A percentile compares a stretch with the other conserved stretches of the same genome.
Conservation (phyloP, 2,797 vertebrate genomes). For the Telmatherina bonti region DNA sequence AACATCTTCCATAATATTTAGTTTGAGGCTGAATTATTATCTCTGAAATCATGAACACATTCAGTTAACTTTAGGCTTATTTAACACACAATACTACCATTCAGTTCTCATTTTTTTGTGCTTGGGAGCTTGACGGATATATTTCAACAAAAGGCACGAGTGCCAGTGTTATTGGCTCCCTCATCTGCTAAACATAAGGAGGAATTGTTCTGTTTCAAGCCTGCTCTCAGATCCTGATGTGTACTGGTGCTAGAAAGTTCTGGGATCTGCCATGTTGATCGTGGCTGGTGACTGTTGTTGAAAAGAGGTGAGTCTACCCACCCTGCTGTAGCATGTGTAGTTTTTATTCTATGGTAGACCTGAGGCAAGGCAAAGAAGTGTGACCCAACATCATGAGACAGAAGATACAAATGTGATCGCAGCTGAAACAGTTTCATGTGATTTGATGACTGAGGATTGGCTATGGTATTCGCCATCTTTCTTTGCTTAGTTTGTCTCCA, state of each 20-base stretch:
- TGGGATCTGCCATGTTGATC: background rate
- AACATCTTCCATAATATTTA: background rate
- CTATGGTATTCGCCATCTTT: background rate
- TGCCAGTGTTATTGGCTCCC: no score
- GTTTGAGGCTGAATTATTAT: no score
- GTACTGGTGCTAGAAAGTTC: background rate
- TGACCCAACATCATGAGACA: background rate
- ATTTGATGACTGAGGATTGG: background rate
- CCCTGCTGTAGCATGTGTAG: background rate
- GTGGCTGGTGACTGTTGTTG: background rate
- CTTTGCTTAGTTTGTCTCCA: background rate
- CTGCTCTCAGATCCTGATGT: background rate
- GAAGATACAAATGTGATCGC: background rate
- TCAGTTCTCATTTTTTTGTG: no score
- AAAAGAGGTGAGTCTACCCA: background rate
- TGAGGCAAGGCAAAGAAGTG: background rate
- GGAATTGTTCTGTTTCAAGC: no score
- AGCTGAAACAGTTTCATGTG: background rate
- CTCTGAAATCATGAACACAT: no score
- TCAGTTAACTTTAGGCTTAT: no score
- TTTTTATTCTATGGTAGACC: background rate
- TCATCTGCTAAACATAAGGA: no score
- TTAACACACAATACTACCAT: no score
- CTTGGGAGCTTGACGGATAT: no score
- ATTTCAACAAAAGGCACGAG: no score